phyloP scores from a whole-genome alignment of 2,888 invertebrate genomes.

The Cerceris rybyensis region DNA sequence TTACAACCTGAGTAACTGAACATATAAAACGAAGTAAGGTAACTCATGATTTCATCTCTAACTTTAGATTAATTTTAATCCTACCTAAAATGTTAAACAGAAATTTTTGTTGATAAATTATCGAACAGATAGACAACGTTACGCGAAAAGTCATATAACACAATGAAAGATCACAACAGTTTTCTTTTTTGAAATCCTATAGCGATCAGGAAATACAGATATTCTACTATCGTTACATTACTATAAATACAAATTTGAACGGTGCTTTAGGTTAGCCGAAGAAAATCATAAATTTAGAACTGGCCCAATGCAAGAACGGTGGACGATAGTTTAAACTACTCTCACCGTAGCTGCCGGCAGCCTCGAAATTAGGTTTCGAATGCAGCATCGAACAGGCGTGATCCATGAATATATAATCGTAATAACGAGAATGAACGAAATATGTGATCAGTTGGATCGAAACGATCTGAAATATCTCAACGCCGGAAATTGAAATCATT shows the following conservation, averaged over 20 bases:
- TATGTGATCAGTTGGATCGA: not conserved
- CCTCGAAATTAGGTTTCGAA: slow-evolving; percentile 23
- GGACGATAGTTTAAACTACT: slow-evolving; percentile 33
- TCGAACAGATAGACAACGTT: no score
- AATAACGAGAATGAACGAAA: slow-evolving; percentile 18
- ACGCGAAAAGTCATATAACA: no score
- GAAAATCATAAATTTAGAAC: slow-evolving; percentile 55
- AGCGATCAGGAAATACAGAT: not conserved
- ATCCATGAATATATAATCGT: slow-evolving; percentile 34
- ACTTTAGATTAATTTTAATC: no score
- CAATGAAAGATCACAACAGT: no score
- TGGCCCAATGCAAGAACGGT: slow-evolving; percentile 16
- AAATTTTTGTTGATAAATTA: no score
- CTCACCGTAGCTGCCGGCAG: slow-evolving; percentile 15
- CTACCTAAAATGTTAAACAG: no score
- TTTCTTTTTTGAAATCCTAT: slow-evolving; percentile 14
- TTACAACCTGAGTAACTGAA: no score
- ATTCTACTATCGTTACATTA: not conserved
- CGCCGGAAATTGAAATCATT: not conserved
- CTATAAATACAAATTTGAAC: slow-evolving; percentile 24
- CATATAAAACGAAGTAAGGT: no score
- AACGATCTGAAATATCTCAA: not conserved
- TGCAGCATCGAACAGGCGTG: slow-evolving; percentile 28
- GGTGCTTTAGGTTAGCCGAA: slow-evolving; percentile 31
- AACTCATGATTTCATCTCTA: no score